Percentiles rank a stretch among this genome's conserved stretches.
Conservation (phyloP, 2,797 vertebrate genomes). For the Paedocypris micromegethes region DNA sequence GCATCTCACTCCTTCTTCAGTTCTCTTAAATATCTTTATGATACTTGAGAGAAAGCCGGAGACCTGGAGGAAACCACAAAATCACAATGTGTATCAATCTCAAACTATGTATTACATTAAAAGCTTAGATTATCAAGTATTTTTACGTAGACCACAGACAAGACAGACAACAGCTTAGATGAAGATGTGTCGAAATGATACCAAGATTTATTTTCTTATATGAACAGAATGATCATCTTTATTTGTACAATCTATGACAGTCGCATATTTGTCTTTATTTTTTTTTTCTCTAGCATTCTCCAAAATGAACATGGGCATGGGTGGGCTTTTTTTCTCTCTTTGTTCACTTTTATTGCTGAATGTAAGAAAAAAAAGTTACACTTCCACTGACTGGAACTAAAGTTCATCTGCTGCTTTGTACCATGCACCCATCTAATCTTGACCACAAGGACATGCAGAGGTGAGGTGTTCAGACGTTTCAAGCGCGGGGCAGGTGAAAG, state of each 20-base stretch:
- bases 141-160: constrained; percentile 18
- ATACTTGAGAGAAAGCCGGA: too few relatives aligned
- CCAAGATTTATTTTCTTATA: constrained; percentile 80
- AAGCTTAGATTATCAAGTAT: not conserved
- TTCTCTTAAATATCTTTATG: too few relatives aligned
- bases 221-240: constrained; percentile 76
- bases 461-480: constrained; percentile 76
- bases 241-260: constrained; percentile 89
- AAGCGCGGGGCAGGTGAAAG: constrained; percentile 54
- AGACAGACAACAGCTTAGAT: constrained; percentile 52
- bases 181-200: constrained; percentile 70
- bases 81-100: too few relatives aligned
- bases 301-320: constrained; percentile 70
- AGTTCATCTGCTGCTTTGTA: constrained; percentile 89
- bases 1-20: too few relatives aligned
- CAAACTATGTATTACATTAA: too few relatives aligned
- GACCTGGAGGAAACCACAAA: too few relatives aligned
- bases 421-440: constrained; percentile 99
- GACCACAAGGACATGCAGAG: constrained; percentile 98
- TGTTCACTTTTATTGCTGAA: constrained; percentile 88
- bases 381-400: constrained; percentile 76
- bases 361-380: constrained; percentile 93
- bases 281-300: constrained; percentile 79
- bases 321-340: constrained; percentile 38
- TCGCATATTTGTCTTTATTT: constrained; percentile 73